Percentiles rank a stretch among this genome's conserved stretches.
Conservation (phyloP, 2,113 vertebrate genomes). For the Equus przewalskii region DNA sequence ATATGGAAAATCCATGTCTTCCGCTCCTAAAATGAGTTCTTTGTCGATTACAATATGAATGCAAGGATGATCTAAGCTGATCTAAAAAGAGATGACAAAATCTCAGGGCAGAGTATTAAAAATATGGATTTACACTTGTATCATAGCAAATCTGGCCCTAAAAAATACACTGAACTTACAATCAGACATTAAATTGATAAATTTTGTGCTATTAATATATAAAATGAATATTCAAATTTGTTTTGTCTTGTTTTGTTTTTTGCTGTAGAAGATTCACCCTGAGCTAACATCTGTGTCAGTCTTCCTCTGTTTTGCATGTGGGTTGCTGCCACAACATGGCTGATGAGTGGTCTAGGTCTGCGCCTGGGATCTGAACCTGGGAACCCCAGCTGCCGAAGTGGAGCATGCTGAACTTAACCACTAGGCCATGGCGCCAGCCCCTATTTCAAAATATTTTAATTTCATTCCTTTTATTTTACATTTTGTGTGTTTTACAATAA, state of each 20-base stretch:
- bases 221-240: background rate
- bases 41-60: background rate
- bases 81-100: background rate
- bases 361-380: too few species aligned
- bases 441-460: conserved; percentile 25
- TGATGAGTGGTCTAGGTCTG: too few species aligned
- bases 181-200: background rate
- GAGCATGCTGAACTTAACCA: too few species aligned
- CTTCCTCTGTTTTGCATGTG: too few species aligned
- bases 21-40: background rate
- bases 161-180: background rate
- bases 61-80: background rate
- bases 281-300: too few species aligned
- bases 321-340: too few species aligned
- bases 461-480: conserved; percentile 1
- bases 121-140: background rate
- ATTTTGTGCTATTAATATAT: background rate
- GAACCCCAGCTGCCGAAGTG: too few species aligned
- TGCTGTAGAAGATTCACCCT: too few species aligned
- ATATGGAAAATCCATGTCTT: background rate
- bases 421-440: too few species aligned
- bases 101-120: background rate
- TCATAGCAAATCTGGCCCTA: background rate
- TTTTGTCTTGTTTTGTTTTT: too few species aligned
- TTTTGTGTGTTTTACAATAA: background rate